phyloP scores from a whole-genome alignment of 2,113 vertebrate species.

The Campylomormyrus tamandua region DNA sequence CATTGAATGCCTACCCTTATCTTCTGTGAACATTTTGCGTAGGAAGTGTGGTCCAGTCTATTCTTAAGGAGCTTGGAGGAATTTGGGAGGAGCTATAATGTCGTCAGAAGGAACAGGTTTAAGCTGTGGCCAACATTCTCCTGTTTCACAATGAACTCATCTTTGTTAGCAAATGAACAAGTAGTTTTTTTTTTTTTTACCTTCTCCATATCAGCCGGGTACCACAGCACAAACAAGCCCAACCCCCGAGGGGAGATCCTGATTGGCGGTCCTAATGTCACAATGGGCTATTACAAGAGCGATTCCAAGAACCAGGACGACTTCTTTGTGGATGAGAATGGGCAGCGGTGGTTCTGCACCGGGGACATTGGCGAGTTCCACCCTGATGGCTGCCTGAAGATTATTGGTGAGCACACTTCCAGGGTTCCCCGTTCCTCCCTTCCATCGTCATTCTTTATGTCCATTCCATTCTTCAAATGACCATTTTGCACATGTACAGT shows the following conservation, averaged over 20 bases:
- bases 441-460: neutral
- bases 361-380: conserved; percentile 92
- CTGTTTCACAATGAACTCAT: neutral
- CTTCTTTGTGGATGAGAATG: conserved; percentile 76
- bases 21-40: neutral
- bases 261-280: conserved; percentile 83
- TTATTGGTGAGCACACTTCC: conserved; percentile 73
- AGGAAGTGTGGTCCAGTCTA: neutral
- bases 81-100: neutral
- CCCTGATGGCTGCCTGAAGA: conserved; percentile 84
- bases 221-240: conserved; percentile 79
- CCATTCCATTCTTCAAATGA: neutral
- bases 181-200: neutral
- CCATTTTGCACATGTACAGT: neutral
- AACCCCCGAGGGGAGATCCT: conserved; percentile 87
- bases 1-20: neutral
- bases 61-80: neutral
- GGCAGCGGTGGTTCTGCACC: conserved; percentile 91
- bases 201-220: conserved; percentile 64
- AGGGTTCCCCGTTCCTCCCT: neutral
- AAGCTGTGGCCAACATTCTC: neutral
- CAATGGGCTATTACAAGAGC: conserved; percentile 94
- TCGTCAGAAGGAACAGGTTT: neutral
- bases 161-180: neutral
- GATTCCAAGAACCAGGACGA: conserved; percentile 68